A percentile compares a stretch with the other conserved stretches of the same genome.
phyloP scores from a whole-genome alignment of 2,797 vertebrate species.

The Sparidentex hasta region DNA sequence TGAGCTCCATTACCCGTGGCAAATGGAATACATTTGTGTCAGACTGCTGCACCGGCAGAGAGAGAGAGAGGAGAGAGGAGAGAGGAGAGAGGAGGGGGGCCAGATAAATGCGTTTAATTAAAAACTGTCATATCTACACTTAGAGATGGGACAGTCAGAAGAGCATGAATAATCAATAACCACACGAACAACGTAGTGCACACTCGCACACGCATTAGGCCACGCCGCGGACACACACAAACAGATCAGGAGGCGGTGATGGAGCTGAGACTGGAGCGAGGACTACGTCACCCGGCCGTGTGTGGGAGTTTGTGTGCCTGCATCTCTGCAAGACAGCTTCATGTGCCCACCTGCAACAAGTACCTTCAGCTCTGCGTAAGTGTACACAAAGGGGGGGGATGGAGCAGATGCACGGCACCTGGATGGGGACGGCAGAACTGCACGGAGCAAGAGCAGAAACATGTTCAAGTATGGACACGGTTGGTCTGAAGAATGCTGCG shows the following conservation, averaged over 20 bases:
- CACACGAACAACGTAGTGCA: slow-evolving; percentile 41
- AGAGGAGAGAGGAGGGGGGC: slow-evolving; percentile 32
- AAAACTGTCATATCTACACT: slow-evolving; percentile 88
- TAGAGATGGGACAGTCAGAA: slow-evolving; percentile 79
- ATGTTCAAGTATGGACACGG: slow-evolving; percentile 34
- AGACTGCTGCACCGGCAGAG: slow-evolving; percentile 61
- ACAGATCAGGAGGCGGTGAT: slow-evolving; percentile 8
- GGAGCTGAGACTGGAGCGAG: slow-evolving; percentile 28
- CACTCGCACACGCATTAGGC: slow-evolving; percentile 18
- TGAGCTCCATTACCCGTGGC: slow-evolving; percentile 81
- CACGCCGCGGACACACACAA: slow-evolving; percentile 8
- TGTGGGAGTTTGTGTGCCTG: slow-evolving; percentile 13
- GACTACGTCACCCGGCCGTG: slow-evolving; percentile 25
- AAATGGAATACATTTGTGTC: slow-evolving; percentile 87
- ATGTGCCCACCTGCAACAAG: slow-evolving; percentile 49
- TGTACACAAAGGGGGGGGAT: slow-evolving; percentile 23
- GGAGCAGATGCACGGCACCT: slow-evolving; percentile 50
- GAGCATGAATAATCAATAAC: slow-evolving; percentile 84
- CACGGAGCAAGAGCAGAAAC: slow-evolving; percentile 31
- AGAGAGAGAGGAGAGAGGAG: too few relatives aligned
- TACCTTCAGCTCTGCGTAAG: slow-evolving; percentile 38
- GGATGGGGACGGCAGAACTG: slow-evolving; percentile 8
- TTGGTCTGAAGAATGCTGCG: slow-evolving; percentile 25
- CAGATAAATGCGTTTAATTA: slow-evolving; percentile 90
- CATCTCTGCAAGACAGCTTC: slow-evolving; percentile 11